Conservation (phyloP, 2,888 invertebrate species). For the Bhutanitis thaidina region DNA sequence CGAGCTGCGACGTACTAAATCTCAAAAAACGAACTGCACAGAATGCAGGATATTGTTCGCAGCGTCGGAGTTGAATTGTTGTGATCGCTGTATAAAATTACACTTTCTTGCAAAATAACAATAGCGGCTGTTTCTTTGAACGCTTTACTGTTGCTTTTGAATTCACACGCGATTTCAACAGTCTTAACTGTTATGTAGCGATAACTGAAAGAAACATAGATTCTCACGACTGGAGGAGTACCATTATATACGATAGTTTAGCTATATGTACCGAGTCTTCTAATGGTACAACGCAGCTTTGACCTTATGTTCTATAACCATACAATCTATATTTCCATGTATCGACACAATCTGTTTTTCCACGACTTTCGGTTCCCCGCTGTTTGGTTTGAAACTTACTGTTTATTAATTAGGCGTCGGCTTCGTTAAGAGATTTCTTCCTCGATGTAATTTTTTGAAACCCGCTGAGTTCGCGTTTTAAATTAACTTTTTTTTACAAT, state of each 20-base stretch:
- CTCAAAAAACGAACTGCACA: slow-evolving; percentile 13
- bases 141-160: slow-evolving; percentile 28
- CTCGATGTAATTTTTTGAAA: slow-evolving; percentile 24
- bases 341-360: slow-evolving; percentile 58
- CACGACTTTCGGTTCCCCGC: slow-evolving; percentile 48
- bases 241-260: slow-evolving; percentile 1
- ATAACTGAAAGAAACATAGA: slow-evolving; percentile 24
- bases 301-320: background rate
- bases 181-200: slow-evolving; percentile 32
- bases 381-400: slow-evolving; percentile 43
- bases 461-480: slow-evolving; percentile 6
- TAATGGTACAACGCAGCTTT: too few relatives aligned
- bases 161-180: slow-evolving; percentile 49
- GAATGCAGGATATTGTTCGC: slow-evolving; percentile 12
- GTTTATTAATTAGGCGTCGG: slow-evolving; percentile 37
- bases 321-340: slow-evolving; percentile 17
- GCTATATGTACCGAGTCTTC: too few relatives aligned
- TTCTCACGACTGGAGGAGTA: slow-evolving; percentile 14
- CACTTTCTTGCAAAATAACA: slow-evolving; percentile 17
- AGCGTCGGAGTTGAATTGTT: background rate
- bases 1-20: slow-evolving; percentile 4
- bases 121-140: slow-evolving; percentile 16
- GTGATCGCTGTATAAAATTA: slow-evolving; percentile 4
- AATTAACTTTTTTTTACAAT: slow-evolving; percentile 2
- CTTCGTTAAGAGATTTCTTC: slow-evolving; percentile 46